A percentile compares a stretch with the other conserved stretches of the same genome.
phyloP scores from a whole-genome alignment of 2,797 vertebrate species.

The Helarctos malayanus region DNA sequence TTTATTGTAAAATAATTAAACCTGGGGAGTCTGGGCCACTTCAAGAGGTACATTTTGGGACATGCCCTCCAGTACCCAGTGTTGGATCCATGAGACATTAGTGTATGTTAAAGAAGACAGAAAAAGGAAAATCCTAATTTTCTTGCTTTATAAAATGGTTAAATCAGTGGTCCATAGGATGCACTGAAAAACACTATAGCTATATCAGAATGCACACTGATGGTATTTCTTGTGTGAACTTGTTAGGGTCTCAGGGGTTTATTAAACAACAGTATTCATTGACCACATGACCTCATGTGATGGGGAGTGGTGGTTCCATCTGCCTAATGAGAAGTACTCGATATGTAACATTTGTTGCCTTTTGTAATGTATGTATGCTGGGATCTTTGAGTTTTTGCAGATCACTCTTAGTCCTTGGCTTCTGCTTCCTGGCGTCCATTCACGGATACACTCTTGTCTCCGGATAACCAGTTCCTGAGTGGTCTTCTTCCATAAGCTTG shows the following conservation, averaged over 20 bases:
- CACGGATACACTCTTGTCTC: background rate
- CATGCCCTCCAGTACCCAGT: background rate
- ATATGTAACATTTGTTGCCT: background rate
- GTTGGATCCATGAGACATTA: background rate
- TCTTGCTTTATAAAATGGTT: slow-evolving; percentile 37
- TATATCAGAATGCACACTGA: background rate
- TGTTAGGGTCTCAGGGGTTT: background rate
- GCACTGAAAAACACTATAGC: background rate
- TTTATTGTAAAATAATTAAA: slow-evolving; percentile 34
- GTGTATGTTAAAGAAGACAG: background rate
- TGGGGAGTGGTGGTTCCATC: background rate
- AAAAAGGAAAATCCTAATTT: slow-evolving; percentile 1
- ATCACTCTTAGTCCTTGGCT: background rate
- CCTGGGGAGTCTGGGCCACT: background rate
- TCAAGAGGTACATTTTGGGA: background rate
- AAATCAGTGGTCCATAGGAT: background rate
- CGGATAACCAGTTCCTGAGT: background rate
- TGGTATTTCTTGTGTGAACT: background rate
- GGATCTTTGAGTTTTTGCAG: slow-evolving; percentile 4
- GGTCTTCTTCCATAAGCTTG: background rate
- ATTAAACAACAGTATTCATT: background rate
- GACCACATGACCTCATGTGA: background rate
- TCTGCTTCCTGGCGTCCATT: background rate
- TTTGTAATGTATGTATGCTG: background rate
- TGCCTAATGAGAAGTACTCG: background rate